These are phyloP conservation scores for Alectoris magna DNA, from an alignment of 2,797 vertebrate species.

Conservation along the genomic window DNA sequence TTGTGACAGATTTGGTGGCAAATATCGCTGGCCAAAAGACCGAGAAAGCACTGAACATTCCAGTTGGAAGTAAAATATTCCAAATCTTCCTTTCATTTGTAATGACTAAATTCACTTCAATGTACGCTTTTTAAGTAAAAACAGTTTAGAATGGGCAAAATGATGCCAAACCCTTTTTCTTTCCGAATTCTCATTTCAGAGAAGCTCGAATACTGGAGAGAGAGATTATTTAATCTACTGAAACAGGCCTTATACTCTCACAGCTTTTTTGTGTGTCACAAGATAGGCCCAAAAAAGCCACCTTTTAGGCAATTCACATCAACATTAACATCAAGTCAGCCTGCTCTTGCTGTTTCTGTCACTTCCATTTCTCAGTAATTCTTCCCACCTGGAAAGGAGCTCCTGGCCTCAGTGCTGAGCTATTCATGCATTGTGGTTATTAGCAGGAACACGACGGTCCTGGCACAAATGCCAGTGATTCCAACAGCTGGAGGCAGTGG, in stretches of 20 bases:
- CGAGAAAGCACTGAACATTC: background rate
- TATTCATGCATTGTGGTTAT: background rate
- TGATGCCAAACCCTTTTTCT: background rate
- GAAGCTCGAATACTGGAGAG: background rate
- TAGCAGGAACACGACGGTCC: background rate
- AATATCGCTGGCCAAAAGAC: background rate
- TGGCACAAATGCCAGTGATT: background rate
- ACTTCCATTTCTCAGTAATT: background rate
- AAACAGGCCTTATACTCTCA: background rate
- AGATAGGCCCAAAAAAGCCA: background rate
- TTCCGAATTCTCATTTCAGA: background rate
- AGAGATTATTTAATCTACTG: background rate
- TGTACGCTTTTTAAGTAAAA: background rate
- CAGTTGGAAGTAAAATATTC: background rate
- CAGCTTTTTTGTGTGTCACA: background rate
- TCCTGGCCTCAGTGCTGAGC: background rate
- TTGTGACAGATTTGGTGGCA: background rate
- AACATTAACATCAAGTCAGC: background rate
- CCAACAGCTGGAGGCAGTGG: background rate
- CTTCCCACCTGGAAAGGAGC: background rate
- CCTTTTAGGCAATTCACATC: conserved; percentile 24
- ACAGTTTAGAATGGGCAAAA: background rate
- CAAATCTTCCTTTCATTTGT: background rate
- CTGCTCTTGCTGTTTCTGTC: background rate
- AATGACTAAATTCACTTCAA: background rate